These are phyloP conservation scores for Luscinia luscinia DNA, from an alignment of 2,797 vertebrate species.

Conservation along the genomic window DNA sequence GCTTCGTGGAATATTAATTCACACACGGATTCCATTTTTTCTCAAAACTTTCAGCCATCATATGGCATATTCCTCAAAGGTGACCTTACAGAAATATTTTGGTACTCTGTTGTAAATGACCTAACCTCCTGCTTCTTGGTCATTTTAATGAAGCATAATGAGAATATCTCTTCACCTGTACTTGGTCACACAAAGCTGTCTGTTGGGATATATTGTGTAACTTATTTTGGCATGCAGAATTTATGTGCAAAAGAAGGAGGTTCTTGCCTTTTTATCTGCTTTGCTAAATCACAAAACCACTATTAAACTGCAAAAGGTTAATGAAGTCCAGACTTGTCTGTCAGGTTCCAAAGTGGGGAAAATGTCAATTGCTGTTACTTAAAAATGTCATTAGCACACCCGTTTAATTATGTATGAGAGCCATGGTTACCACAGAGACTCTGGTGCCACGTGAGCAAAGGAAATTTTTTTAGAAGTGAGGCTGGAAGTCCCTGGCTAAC, in stretches of 20 bases:
- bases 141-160: conserved; percentile 5
- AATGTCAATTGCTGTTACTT: conserved; percentile 64
- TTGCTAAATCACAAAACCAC: conserved; percentile 20
- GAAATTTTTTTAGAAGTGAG: neutral
- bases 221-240: neutral
- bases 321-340: conserved; percentile 54
- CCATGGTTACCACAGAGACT: neutral
- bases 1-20: neutral
- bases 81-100: conserved; percentile 40
- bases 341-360: conserved; percentile 39
- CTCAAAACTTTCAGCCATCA: neutral
- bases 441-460: neutral
- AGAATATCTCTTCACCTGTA: neutral
- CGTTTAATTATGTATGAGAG: conserved; percentile 50
- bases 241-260: neutral
- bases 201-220: neutral
- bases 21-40: neutral
- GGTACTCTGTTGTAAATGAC: neutral
- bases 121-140: neutral
- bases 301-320: conserved; percentile 54
- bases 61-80: neutral
- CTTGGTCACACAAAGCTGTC: neutral
- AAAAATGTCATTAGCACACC: conserved; percentile 51
- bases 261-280: conserved; percentile 5
- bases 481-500: neutral